Conservation (phyloP, 1,140 invertebrate species). For the Capitella teleta region DNA sequence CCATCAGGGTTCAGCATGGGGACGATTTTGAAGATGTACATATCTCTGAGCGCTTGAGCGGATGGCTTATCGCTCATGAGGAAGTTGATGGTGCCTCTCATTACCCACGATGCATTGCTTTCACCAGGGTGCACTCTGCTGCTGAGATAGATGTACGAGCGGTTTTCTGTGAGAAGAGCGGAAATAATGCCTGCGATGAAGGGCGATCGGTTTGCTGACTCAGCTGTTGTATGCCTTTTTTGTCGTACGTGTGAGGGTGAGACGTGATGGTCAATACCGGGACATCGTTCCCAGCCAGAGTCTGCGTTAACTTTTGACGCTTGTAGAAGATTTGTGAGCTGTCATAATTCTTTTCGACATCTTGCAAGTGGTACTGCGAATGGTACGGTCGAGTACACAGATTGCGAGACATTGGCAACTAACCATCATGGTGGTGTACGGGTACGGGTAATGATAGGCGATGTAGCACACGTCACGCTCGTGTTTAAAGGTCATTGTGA, state of each 20-base stretch:
- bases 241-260: slow-evolving; percentile 44
- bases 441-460: slow-evolving; percentile 94
- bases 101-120: slow-evolving; percentile 78
- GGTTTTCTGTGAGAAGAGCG: slow-evolving; percentile 18
- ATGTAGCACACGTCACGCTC: slow-evolving; percentile 83
- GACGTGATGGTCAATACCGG: slow-evolving; percentile 70
- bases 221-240: slow-evolving; percentile 25
- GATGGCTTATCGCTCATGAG: slow-evolving; percentile 53
- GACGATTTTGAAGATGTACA: slow-evolving; percentile 74
- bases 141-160: slow-evolving; percentile 55
- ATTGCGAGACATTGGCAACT: background rate
- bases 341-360: slow-evolving; percentile 5
- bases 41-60: slow-evolving; percentile 54
- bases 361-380: slow-evolving; percentile 7
- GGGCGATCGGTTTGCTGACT: slow-evolving; percentile 20
- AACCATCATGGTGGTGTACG: slow-evolving; percentile 62
- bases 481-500: slow-evolving; percentile 83
- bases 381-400: background rate
- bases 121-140: slow-evolving; percentile 79
- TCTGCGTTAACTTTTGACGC: slow-evolving; percentile 60
- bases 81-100: slow-evolving; percentile 67
- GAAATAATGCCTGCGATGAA: background rate
- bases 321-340: slow-evolving; percentile 44
- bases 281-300: slow-evolving; percentile 72
- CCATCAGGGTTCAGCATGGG: slow-evolving; percentile 94